A percentile compares a stretch with the other conserved stretches of the same genome.
These are phyloP conservation scores for Gerosis bhagava DNA, from an alignment of 2,888 invertebrate genomes.

Conservation along the genomic window DNA sequence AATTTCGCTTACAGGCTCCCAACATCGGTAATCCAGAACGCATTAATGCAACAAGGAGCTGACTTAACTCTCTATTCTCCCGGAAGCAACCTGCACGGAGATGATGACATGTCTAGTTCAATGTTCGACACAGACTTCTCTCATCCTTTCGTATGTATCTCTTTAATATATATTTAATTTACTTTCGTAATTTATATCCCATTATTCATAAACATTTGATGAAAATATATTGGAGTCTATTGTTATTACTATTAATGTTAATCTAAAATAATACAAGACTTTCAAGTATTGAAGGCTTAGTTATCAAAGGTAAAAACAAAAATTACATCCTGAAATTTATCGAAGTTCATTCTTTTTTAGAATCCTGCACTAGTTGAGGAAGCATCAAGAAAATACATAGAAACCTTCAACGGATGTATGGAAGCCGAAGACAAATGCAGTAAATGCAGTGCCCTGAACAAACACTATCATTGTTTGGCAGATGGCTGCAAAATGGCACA, in stretches of 20 bases:
- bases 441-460: constrained; percentile 85
- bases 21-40: constrained; percentile 72
- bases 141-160: constrained; percentile 64
- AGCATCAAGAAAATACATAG: constrained; percentile 75
- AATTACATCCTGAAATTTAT: too few relatives aligned
- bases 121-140: constrained; percentile 65
- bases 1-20: constrained; percentile 53
- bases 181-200: too few relatives aligned
- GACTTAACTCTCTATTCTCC: constrained; percentile 74
- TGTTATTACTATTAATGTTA: too few relatives aligned
- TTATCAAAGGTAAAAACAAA: too few relatives aligned
- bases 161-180: too few relatives aligned
- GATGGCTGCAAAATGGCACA: constrained; percentile 89
- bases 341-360: too few relatives aligned
- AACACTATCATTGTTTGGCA: constrained; percentile 94
- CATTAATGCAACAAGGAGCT: constrained; percentile 71
- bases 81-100: constrained; percentile 64
- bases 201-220: too few relatives aligned
- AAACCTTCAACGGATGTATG: constrained; percentile 72
- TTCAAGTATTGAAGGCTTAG: too few relatives aligned
- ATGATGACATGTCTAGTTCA: constrained; percentile 70
- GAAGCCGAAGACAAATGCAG: constrained; percentile 79
- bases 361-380: constrained; percentile 83
- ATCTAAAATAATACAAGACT: too few relatives aligned
- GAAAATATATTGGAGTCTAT: too few relatives aligned